Conservation (phyloP, 2,113 vertebrate species). For the Centrocercus urophasianus region DNA sequence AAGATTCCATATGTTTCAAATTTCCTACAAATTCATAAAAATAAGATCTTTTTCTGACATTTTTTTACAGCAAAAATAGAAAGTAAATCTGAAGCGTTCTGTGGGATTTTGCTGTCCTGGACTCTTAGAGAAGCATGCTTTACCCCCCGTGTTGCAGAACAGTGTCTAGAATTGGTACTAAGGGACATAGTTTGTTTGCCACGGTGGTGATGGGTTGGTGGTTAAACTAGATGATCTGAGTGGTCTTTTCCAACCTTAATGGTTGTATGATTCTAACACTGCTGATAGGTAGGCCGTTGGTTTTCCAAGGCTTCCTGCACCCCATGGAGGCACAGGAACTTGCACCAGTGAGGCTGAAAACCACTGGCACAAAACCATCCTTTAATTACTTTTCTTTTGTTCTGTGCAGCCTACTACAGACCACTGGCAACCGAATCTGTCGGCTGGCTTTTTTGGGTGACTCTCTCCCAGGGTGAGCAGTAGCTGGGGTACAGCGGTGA, state of each 20-base stretch:
- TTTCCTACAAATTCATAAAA: not conserved
- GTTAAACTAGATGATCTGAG: no score
- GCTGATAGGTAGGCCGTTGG: rapidly evolving
- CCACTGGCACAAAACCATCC: not conserved
- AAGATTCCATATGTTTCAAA: not conserved
- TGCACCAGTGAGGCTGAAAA: rapidly evolving
- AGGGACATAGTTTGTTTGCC: no score
- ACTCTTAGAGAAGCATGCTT: not conserved
- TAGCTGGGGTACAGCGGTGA: not conserved
- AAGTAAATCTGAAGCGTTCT: not conserved
- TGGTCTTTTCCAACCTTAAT: no score
- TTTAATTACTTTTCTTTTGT: not conserved
- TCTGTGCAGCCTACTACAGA: rapidly evolving
- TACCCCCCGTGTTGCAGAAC: rapidly evolving
- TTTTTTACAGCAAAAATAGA: not conserved
- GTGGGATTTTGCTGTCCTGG: not conserved
- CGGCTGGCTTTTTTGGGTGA: not conserved
- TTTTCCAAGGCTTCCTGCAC: not conserved
- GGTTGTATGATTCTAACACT: no score
- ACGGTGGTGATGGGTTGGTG: no score
- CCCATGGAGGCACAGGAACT: rapidly evolving
- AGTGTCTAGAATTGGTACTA: not conserved
- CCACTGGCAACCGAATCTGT: not conserved
- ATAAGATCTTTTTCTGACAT: not conserved
- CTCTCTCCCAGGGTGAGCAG: not conserved